Percentiles rank a stretch among this genome's conserved stretches.
Conservation (phyloP, 2,888 invertebrate genomes). For the Halictus ligatus region DNA sequence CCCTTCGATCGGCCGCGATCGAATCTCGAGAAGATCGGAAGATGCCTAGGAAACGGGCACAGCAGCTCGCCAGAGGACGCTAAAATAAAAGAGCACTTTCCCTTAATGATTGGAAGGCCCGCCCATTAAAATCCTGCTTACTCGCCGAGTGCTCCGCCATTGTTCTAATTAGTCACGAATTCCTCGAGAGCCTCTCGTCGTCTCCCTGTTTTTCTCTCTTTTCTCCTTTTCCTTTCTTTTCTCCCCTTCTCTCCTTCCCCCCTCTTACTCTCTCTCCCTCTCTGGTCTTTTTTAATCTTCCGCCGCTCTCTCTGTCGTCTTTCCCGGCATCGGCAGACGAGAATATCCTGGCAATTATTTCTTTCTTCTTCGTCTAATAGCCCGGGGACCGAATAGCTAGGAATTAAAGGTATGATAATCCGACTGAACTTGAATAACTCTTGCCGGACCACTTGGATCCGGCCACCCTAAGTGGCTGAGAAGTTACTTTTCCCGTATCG, state of each 20-base stretch:
- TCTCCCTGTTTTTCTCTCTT: conserved; percentile 1
- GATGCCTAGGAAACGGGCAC: background rate
- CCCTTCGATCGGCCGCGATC: conserved; percentile 44
- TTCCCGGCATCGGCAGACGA: conserved; percentile 15
- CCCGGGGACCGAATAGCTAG: conserved; percentile 21
- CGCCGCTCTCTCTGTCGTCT: conserved; percentile 14
- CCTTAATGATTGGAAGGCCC: conserved; percentile 67
- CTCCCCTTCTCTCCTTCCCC: background rate
- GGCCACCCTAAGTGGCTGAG: background rate
- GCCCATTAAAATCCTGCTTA: conserved; percentile 73
- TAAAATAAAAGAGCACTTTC: conserved; percentile 63
- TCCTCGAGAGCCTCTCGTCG: conserved; percentile 66
- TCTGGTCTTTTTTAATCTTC: conserved; percentile 48
- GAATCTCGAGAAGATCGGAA: conserved; percentile 38
- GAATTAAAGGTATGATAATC: conserved; percentile 55
- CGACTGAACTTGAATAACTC: conserved; percentile 32
- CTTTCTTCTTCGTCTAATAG: conserved; percentile 39
- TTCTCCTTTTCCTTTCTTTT: background rate
- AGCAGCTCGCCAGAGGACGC: background rate
- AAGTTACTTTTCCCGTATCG: conserved; percentile 17
- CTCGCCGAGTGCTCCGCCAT: conserved; percentile 62
- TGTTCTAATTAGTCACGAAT: conserved; percentile 77
- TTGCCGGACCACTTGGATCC: conserved; percentile 6
- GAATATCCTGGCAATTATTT: conserved; percentile 53
- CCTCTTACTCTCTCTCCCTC: background rate